A percentile compares a stretch with the other conserved stretches of the same genome.
phyloP scores from a whole-genome alignment of 2,888 invertebrate species.

The Nycteola revayana region DNA sequence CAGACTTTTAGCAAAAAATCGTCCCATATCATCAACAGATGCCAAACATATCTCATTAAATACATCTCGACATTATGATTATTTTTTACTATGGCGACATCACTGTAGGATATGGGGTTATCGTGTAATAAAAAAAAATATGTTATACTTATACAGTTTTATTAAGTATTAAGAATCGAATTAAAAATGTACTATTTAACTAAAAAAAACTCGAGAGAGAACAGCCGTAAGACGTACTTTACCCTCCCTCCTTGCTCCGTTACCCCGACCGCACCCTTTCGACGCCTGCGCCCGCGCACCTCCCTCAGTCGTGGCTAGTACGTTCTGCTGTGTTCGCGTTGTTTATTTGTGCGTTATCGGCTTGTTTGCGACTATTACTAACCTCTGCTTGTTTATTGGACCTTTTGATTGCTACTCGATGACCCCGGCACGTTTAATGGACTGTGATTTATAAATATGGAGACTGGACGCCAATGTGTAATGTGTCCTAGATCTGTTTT shows the following conservation, averaged over 20 bases:
- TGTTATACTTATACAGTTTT: constrained; percentile 9
- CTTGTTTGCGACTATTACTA: constrained; percentile 11
- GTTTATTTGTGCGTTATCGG: constrained; percentile 9
- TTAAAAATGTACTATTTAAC: constrained; percentile 9
- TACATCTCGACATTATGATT: constrained; percentile 8
- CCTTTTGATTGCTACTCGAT: constrained; percentile 4
- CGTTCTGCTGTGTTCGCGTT: constrained; percentile 8
- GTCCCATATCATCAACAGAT: constrained; percentile 9
- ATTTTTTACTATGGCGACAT: constrained; percentile 10
- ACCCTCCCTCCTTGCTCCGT: constrained; percentile 7
- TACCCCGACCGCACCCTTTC: constrained; percentile 8
- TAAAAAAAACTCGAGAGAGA: constrained; percentile 9
- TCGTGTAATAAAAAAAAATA: constrained; percentile 11
- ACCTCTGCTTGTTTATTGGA: constrained; percentile 9
- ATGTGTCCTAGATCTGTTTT: constrained; percentile 9
- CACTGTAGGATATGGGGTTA: constrained; percentile 9
- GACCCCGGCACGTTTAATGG: constrained; percentile 3
- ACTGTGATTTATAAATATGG: constrained; percentile 3
- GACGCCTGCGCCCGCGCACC: constrained; percentile 7
- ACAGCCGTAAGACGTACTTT: constrained; percentile 7
- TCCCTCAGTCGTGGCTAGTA: constrained; percentile 7
- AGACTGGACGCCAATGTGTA: constrained; percentile 4
- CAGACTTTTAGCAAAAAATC: constrained; percentile 2
- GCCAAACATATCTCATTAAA: constrained; percentile 9
- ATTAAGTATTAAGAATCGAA: constrained; percentile 9